Conservation (phyloP, 1,140 invertebrate genomes). For the Conus ventricosus region DNA sequence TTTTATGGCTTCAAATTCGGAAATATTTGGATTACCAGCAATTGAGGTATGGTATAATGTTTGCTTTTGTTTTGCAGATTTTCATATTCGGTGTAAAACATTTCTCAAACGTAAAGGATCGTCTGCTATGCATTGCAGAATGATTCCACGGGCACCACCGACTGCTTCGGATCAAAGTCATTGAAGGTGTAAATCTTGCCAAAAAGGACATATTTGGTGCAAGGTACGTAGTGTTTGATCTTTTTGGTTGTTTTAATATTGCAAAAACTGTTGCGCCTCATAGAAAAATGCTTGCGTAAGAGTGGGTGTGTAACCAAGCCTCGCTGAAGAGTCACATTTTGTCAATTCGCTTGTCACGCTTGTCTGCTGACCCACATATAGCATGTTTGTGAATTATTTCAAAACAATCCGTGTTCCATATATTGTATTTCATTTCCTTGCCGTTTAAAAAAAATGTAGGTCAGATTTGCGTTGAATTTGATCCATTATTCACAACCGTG, state of each 20-base stretch:
- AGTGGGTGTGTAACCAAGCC: background rate
- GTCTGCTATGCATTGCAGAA: slow-evolving; percentile 55
- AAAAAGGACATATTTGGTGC: slow-evolving; percentile 99
- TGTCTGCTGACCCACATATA: background rate
- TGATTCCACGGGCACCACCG: slow-evolving; percentile 59
- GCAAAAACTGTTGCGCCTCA: background rate
- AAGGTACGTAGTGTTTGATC: slow-evolving; percentile 79
- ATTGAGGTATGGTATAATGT: slow-evolving; percentile 11
- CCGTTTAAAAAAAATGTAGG: too few relatives aligned
- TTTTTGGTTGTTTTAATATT: background rate
- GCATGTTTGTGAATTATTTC: too few relatives aligned
- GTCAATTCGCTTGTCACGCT: background rate
- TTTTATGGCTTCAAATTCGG: slow-evolving; percentile 53
- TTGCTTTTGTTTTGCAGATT: slow-evolving; percentile 15
- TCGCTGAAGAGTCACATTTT: background rate
- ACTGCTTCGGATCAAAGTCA: slow-evolving; percentile 77
- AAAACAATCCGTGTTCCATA: too few relatives aligned
- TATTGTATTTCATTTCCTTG: too few relatives aligned
- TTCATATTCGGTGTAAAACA: background rate
- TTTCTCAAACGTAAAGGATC: slow-evolving; percentile 22
- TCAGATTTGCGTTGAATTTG: too few relatives aligned
- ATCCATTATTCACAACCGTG: too few relatives aligned
- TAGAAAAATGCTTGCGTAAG: background rate
- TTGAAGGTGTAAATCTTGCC: slow-evolving; percentile 91
- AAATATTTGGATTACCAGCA: slow-evolving; percentile 55